phyloP scores from a whole-genome alignment of 2,888 invertebrate species.

The Microctonus aethiopoides region DNA sequence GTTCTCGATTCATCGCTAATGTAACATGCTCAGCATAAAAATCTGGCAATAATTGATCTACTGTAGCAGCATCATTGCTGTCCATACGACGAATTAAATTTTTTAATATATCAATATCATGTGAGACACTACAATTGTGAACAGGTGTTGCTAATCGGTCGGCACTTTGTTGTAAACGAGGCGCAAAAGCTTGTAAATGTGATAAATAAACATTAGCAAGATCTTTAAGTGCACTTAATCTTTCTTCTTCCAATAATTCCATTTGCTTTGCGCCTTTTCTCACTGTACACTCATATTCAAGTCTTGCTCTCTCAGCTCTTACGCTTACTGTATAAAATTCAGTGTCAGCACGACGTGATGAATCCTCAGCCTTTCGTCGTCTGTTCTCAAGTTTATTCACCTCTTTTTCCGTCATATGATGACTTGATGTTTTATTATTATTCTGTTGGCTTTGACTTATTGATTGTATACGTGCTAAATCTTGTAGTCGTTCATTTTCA shows the following conservation, averaged over 20 bases:
- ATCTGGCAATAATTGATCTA: constrained; percentile 90
- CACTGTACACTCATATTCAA: constrained; percentile 94
- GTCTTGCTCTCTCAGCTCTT: constrained; percentile 87
- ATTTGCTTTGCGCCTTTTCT: constrained; percentile 87
- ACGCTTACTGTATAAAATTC: constrained; percentile 94
- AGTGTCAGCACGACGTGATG: constrained; percentile 90
- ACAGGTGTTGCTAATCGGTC: constrained; percentile 78
- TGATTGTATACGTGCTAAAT: constrained; percentile 71
- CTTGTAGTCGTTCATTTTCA: constrained; percentile 92
- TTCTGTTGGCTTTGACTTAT: constrained; percentile 72
- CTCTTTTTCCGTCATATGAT: constrained; percentile 72
- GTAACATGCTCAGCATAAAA: constrained; percentile 96
- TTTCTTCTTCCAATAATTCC: constrained; percentile 90
- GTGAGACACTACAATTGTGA: constrained; percentile 69
- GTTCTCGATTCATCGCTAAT: constrained; percentile 90
- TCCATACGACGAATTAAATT: constrained; percentile 75
- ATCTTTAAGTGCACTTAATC: constrained; percentile 83
- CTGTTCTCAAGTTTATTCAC: constrained; percentile 86
- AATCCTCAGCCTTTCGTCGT: constrained; percentile 89
- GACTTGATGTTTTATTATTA: constrained; percentile 65
- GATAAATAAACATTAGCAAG: constrained; percentile 71
- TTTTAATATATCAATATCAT: constrained; percentile 78
- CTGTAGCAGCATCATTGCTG: constrained; percentile 74
- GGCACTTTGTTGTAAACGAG: constrained; percentile 80
- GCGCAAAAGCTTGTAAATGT: constrained; percentile 77